A percentile compares a stretch with the other conserved stretches of the same genome.
phyloP scores from a whole-genome alignment of 2,888 invertebrate species.

The Nomada hirtipes region DNA sequence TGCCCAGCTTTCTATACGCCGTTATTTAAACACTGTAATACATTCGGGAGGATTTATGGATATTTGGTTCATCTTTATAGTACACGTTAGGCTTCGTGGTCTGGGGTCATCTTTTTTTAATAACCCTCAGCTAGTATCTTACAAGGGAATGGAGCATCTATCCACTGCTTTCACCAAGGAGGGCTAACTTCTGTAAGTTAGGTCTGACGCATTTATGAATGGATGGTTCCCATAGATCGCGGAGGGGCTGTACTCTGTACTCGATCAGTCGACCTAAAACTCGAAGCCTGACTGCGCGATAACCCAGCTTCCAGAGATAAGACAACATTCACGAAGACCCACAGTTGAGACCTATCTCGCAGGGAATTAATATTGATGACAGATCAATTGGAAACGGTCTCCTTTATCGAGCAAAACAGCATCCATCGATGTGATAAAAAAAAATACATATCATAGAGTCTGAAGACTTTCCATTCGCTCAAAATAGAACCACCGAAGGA shows the following conservation, averaged over 20 bases:
- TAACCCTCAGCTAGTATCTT: background rate
- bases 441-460: background rate
- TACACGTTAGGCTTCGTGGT: background rate
- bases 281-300: background rate
- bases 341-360: background rate
- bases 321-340: background rate
- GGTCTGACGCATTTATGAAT: background rate
- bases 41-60: background rate
- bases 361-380: conserved; percentile 4
- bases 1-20: background rate
- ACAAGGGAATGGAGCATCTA: background rate
- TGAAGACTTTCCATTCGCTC: conserved; percentile 1
- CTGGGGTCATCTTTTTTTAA: background rate
- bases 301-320: conserved; percentile 21
- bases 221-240: background rate
- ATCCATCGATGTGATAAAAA: background rate
- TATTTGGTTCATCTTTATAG: background rate
- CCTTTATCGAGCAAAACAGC: too few relatives aligned
- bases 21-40: background rate
- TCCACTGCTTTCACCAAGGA: background rate
- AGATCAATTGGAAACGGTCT: background rate
- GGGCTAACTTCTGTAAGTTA: conserved; percentile 13
- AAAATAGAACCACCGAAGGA: conserved; percentile 24
- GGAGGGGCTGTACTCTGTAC: background rate
- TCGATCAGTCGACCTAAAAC: background rate